These are phyloP conservation scores for Tholera decimalis DNA, from an alignment of 2,888 invertebrate genomes.

Conservation along the genomic window DNA sequence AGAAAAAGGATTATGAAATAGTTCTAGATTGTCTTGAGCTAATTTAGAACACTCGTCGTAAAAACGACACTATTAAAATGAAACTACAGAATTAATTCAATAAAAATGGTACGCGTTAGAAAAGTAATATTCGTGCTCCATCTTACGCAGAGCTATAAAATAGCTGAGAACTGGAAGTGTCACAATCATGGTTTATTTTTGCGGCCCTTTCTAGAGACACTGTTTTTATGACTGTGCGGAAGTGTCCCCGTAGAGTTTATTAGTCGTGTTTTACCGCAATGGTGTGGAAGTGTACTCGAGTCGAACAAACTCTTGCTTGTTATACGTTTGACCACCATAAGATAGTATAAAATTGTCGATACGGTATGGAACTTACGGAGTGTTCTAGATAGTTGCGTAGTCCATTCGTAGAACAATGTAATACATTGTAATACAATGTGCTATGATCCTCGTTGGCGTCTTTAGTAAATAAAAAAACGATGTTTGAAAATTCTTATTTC, in stretches of 20 bases:
- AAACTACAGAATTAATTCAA: conserved; percentile 36
- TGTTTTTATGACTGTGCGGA: conserved; percentile 55
- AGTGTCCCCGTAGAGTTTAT: conserved; percentile 49
- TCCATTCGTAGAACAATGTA: no score
- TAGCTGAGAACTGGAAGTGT: conserved; percentile 32
- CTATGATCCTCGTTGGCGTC: no score
- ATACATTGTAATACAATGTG: no score
- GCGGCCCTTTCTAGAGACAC: conserved; percentile 34
- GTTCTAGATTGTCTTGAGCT: conserved; percentile 40
- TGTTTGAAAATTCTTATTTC: not conserved
- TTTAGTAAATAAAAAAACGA: no score
- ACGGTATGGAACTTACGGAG: conserved; percentile 21
- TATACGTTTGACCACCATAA: conserved; percentile 28
- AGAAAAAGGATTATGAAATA: conserved; percentile 48
- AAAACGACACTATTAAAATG: conserved; percentile 38
- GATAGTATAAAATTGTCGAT: conserved; percentile 22
- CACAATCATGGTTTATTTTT: conserved; percentile 51
- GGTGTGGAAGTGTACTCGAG: conserved; percentile 16
- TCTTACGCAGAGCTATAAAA: conserved; percentile 36
- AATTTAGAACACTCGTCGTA: conserved; percentile 34
- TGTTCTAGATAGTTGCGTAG: conserved; percentile 17
- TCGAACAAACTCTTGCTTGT: conserved; percentile 25
- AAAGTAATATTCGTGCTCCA: conserved; percentile 31
- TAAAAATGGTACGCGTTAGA: conserved; percentile 46
- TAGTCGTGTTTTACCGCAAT: conserved; percentile 38